Percentiles rank a stretch among this genome's conserved stretches.
Evolutionary conservation across 1,140 invertebrate genomes (phyloP).

Genomic region (Aleiodes sp.): DNA sequence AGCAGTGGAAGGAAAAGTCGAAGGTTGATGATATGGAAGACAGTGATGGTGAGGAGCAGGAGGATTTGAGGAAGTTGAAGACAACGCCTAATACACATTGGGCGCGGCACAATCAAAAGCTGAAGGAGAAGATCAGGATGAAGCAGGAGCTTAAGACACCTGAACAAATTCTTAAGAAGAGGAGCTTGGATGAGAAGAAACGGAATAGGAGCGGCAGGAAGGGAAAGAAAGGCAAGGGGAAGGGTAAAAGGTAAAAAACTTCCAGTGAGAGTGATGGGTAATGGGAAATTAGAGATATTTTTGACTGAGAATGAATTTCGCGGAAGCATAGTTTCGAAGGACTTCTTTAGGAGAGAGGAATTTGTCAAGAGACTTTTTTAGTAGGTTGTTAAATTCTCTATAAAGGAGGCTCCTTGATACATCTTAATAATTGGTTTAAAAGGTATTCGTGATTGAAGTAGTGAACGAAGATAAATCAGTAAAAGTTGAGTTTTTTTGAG

Average conservation of each 20-base stretch:
- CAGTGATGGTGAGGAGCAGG: conserved; percentile 65
- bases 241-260: conserved; percentile 40
- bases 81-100: conserved; percentile 67
- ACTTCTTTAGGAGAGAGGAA: no score
- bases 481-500: no score
- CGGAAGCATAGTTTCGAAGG: no score
- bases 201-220: conserved; percentile 57
- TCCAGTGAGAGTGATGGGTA: no score
- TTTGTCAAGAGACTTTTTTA: no score
- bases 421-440: no score
- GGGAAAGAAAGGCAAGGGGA: conserved; percentile 48
- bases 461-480: no score
- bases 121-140: conserved; percentile 62
- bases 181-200: conserved; percentile 69
- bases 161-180: conserved; percentile 76
- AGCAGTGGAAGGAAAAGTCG: conserved; percentile 85
- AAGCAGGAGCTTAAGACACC: conserved; percentile 72
- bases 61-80: conserved; percentile 44
- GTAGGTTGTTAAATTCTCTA: no score
- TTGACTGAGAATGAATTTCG: no score
- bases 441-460: no score
- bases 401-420: no score
- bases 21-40: conserved; percentile 74
- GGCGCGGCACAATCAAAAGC: conserved; percentile 71
- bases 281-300: conserved; percentile 24